Evolutionary conservation across 1,140 invertebrate genomes (phyloP).

Genomic region (Paraescarpia echinospica): DNA sequence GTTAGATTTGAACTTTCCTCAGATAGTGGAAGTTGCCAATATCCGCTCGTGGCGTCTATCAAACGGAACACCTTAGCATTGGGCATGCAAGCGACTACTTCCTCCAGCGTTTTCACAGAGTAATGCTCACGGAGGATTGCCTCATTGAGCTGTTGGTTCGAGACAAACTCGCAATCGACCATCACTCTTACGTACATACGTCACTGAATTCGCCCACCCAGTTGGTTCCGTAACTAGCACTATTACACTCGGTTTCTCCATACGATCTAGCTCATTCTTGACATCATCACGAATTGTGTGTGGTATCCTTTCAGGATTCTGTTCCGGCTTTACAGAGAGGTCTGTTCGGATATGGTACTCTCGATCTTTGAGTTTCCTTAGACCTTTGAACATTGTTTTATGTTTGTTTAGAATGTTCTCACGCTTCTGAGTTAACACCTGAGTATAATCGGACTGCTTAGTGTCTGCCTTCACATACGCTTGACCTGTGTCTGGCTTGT

Average conservation of each 20-base stretch:
- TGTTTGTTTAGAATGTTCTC: not conserved
- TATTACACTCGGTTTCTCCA: conserved; percentile 30
- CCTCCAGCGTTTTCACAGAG: conserved; percentile 35
- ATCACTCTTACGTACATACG: conserved; percentile 33
- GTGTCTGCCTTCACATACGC: not conserved
- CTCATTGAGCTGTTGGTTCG: conserved; percentile 37
- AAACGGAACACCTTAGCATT: conserved; percentile 37
- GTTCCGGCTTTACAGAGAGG: conserved; percentile 17
- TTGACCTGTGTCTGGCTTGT: not conserved
- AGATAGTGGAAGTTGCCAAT: not conserved
- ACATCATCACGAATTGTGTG: conserved; percentile 25
- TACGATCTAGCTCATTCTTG: conserved; percentile 29
- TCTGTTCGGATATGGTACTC: not conserved
- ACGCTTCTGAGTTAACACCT: not conserved
- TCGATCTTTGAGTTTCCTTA: not conserved
- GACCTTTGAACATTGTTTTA: not conserved
- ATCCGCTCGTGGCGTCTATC: conserved; percentile 25
- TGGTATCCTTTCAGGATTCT: conserved; percentile 26
- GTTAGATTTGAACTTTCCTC: conserved; percentile 14
- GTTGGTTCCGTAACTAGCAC: conserved; percentile 34
- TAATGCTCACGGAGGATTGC: conserved; percentile 34
- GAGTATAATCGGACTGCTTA: not conserved
- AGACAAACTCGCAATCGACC: conserved; percentile 35
- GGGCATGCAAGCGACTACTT: conserved; percentile 36
- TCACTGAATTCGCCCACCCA: conserved; percentile 34